Base-by-base conservation (phyloP, 2,113 vertebrate genomes). In the Nannobrachium achirus region DNA sequence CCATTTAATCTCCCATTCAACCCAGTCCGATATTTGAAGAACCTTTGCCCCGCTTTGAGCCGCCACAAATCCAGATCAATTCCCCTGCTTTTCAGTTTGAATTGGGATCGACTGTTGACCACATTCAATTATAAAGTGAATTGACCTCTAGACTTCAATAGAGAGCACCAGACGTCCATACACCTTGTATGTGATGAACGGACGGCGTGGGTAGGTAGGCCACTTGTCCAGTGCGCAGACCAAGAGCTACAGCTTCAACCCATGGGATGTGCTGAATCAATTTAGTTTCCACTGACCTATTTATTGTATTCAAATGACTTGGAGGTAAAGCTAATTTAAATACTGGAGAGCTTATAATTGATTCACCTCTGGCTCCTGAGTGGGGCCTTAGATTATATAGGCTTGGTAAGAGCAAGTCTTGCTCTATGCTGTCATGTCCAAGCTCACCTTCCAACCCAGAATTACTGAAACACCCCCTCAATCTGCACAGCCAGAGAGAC, bases 311-410 rank as follows among this genome's bases (percentile, higher is more conserved):
- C 2, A 78, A 71, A 75, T 70, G 50, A 63, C 16, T 42, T 10
- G 70, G 66, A 63, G 66, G 51, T 62, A 11, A 45, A 58, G 75
- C 52, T 71, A 15, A 82, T 81, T 84, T 69, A 7, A 75, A 83
- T 86, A 66, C 66, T 63, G 46, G 62, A 63, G 56, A 78, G 53
- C 10, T 52, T 46, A 66, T 69, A 56, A 80, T 85, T 64, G 40
- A 74, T 67, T 78, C 64, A 73, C 82, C 69, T 3, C 49, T 60
- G 64, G 72, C 74, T 66, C 19, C 73, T 65, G 46, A 70, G 51
- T 59, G 59, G 25, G 45, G 56, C 15, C 18, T 66, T 53, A 25
- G 46, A 52, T 25, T 63, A 25, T 38, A 45, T 33, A 25, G 57
- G 8, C 55, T 40, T 57, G 33, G 51, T 48, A n/a, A 52, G 16